phyloP scores from a whole-genome alignment of 2,113 vertebrate species.

The Chelonoidis abingdonii region DNA sequence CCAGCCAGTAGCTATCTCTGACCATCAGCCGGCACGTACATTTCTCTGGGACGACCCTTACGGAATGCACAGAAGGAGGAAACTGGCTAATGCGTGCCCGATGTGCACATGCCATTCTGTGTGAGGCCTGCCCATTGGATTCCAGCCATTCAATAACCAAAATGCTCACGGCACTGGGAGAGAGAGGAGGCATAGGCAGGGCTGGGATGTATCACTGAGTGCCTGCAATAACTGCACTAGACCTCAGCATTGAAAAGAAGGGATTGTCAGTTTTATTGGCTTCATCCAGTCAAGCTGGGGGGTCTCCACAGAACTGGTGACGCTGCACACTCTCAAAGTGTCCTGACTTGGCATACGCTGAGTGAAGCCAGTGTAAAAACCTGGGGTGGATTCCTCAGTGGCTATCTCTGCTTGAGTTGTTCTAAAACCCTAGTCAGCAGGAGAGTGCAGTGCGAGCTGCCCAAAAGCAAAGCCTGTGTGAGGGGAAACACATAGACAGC shows the following conservation, averaged over 20 bases:
- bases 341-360: background rate
- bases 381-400: background rate
- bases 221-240: background rate
- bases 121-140: background rate
- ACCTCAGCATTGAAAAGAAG: background rate
- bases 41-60: accelerated
- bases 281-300: background rate
- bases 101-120: background rate
- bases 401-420: background rate
- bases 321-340: background rate
- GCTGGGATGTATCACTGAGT: background rate
- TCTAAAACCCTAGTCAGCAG: background rate
- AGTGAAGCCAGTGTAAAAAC: background rate
- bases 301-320: background rate
- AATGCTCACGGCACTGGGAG: background rate
- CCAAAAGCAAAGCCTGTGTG: background rate
- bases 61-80: background rate
- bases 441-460: background rate
- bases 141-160: background rate
- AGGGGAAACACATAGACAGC: background rate
- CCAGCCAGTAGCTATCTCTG: background rate
- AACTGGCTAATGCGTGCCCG: background rate
- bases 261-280: background rate
- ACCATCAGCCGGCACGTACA: accelerated
- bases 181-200: background rate